phyloP scores from a whole-genome alignment of 1,140 invertebrate genomes.

The Leptinotarsa defecta region DNA sequence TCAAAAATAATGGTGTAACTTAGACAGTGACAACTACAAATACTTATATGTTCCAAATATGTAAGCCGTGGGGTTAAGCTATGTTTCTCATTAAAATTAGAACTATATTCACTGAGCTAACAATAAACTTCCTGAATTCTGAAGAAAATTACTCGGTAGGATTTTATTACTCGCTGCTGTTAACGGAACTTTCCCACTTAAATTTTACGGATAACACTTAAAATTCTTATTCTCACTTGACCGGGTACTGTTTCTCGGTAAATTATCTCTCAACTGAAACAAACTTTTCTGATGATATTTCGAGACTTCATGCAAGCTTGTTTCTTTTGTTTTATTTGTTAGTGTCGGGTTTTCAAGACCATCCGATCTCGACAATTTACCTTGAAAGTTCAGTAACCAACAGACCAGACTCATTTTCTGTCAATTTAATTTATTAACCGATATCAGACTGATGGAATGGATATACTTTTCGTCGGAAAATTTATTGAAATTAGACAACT shows the following conservation, averaged over 20 bases:
- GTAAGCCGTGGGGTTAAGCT: too few species aligned
- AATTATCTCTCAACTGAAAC: slow-evolving; percentile 8
- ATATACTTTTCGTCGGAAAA: not conserved
- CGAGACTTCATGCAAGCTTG: slow-evolving; percentile 37
- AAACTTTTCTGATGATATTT: not conserved
- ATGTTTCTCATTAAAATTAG: too few species aligned
- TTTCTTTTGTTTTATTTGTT: slow-evolving; percentile 51
- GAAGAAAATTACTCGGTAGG: too few species aligned
- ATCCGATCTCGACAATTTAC: slow-evolving; percentile 46
- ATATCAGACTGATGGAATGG: not conserved
- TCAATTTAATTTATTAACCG: not conserved
- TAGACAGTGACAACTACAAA: too few species aligned
- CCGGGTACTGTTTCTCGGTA: not conserved
- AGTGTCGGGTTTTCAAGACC: slow-evolving; percentile 33
- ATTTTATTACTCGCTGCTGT: too few species aligned
- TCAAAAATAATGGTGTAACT: too few species aligned
- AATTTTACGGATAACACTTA: too few species aligned
- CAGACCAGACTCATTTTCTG: slow-evolving; percentile 17
- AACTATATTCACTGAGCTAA: too few species aligned
- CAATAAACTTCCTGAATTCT: too few species aligned
- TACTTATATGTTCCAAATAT: too few species aligned
- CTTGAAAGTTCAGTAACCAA: slow-evolving; percentile 48
- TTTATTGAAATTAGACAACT: not conserved
- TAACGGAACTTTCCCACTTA: too few species aligned
- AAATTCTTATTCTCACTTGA: too few species aligned